Evolutionary conservation across 2,888 invertebrate species (phyloP).

Genomic region (Nineta flava): DNA sequence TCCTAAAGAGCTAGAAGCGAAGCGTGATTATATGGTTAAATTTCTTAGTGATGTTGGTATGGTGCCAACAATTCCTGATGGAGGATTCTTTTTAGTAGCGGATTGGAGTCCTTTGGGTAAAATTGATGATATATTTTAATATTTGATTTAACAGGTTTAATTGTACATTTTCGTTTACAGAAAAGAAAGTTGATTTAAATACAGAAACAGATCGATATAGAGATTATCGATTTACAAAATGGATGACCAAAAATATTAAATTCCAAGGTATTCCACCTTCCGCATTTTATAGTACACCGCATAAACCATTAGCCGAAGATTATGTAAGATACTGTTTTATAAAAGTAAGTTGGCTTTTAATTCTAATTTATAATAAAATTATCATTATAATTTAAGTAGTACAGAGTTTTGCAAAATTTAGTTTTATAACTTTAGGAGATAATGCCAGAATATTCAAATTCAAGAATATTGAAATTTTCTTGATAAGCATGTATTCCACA

Average conservation of each 20-base stretch:
- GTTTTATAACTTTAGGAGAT: too few species aligned
- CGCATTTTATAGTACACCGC: constrained; percentile 71
- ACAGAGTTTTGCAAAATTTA: too few species aligned
- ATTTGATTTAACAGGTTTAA: not conserved
- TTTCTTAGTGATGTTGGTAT: constrained; percentile 67
- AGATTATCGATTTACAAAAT: constrained; percentile 90
- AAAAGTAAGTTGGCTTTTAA: constrained; percentile 41
- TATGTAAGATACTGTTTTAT: constrained; percentile 89
- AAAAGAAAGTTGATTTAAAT: constrained; percentile 47
- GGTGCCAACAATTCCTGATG: constrained; percentile 84
- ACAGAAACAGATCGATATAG: constrained; percentile 54
- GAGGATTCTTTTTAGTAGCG: constrained; percentile 94
- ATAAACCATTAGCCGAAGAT: constrained; percentile 71
- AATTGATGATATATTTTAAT: constrained; percentile 6
- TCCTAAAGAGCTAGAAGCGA: constrained; percentile 53
- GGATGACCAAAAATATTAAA: constrained; percentile 86
- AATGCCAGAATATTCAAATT: too few species aligned
- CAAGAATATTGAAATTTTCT: too few species aligned
- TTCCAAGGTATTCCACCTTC: constrained; percentile 87
- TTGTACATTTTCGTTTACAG: constrained; percentile 21
- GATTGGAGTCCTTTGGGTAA: constrained; percentile 70
- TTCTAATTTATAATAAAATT: not conserved
- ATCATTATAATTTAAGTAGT: too few species aligned
- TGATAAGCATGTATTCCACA: too few species aligned
- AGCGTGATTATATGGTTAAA: constrained; percentile 65